Base-by-base conservation (phyloP, 2,113 vertebrate genomes). In the Oryzias celebensis region DNA sequence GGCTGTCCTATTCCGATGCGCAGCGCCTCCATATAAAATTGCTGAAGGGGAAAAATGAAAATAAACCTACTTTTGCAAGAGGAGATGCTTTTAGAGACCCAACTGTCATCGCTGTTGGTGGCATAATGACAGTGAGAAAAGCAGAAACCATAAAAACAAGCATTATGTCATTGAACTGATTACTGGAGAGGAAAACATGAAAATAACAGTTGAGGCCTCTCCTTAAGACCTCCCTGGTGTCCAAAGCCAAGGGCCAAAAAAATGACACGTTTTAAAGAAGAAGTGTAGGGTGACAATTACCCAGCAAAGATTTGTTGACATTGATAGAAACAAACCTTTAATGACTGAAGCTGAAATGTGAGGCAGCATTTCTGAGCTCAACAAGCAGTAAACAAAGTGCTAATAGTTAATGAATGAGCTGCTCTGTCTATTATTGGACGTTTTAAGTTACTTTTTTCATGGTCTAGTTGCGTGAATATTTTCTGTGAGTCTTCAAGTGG, bases 321-420 rank as follows among this genome's bases (percentile, higher is more conserved):
- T 65, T 61, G 36, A 31, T 36, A 54, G 63, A 71, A 65, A 58
- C 65, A 50, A 57, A n/a, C 14, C 52, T 59, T 62, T 60, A 70
- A 69, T 54, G 52, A 20, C 52, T 52, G 46, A 46, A 10, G 41
- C 31, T 50, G 31, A 46, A 65, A 62, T 18, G 54, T 13, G 12
- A 26, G 46, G 49, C 50, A 42, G 52, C 58, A 62, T 60, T 6
- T 18, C 61, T 23, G 53, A 43, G 43, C 54, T 55, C 20, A 73
- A 68, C 62, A 81, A 83, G 36, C 10, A 87, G 86, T 78, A 89
- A 75, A 79, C 71, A 61, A 68, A 48, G 60, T 8, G 56, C 45
- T 53, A 4, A 73, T 31, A 64, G 55, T 57, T 56, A 82, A 86
- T 85, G 78, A 87, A 87, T 84, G 82, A 78, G 73, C 68, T 58